A percentile compares a stretch with the other conserved stretches of the same genome.
phyloP scores from a whole-genome alignment of 2,113 vertebrate genomes.

The Chloebia gouldiae region DNA sequence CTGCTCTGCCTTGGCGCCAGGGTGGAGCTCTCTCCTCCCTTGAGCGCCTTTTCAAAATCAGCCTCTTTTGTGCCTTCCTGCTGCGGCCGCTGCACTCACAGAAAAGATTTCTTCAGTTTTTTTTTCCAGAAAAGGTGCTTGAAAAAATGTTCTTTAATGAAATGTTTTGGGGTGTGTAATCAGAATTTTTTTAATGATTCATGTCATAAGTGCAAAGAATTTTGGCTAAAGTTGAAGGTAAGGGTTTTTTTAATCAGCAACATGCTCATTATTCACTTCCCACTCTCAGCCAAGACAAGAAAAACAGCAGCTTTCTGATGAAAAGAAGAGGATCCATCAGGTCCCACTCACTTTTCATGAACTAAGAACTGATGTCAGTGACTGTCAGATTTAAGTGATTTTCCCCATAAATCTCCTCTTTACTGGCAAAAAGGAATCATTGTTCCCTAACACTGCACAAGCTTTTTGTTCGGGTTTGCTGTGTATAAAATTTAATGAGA shows the following conservation, averaged over 20 bases:
- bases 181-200: conserved; percentile 36
- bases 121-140: not conserved
- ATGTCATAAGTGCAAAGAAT: conserved; percentile 44
- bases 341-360: conserved; percentile 69
- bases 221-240: conserved; percentile 44
- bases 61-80: not conserved
- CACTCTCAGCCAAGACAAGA: conserved; percentile 54
- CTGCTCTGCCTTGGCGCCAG: accelerated
- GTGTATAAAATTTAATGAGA: conserved; percentile 73
- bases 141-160: conserved; percentile 13
- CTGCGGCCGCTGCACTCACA: not conserved
- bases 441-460: conserved; percentile 58
- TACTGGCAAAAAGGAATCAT: conserved; percentile 64
- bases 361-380: conserved; percentile 67
- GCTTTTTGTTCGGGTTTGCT: conserved; percentile 61
- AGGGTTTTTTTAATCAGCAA: conserved; percentile 55
- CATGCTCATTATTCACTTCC: conserved; percentile 65
- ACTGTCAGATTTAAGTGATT: conserved; percentile 71
- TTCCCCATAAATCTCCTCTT: conserved; percentile 68
- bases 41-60: not conserved
- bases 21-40: not conserved
- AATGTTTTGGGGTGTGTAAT: conserved; percentile 10
- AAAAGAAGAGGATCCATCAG: conserved; percentile 65
- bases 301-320: conserved; percentile 61
- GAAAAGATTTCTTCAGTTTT: not conserved